These are phyloP conservation scores for Hydropotes inermis DNA, from an alignment of 2,113 vertebrate species.

Conservation along the genomic window DNA sequence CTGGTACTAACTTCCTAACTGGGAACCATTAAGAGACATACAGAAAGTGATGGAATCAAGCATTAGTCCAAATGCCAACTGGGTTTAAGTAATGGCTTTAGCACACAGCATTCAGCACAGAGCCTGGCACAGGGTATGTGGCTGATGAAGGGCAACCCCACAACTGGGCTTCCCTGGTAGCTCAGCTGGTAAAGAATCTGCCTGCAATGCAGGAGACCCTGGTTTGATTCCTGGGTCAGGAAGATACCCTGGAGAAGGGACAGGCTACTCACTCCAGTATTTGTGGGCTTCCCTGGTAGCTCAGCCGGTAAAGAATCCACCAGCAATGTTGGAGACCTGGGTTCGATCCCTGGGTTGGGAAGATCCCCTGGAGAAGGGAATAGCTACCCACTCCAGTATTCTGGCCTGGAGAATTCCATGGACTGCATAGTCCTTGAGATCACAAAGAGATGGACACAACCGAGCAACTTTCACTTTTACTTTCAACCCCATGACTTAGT, in stretches of 20 bases:
- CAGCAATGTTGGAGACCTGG: not conserved
- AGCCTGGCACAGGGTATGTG: accelerated
- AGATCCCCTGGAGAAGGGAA: not conserved
- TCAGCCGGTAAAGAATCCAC: accelerated
- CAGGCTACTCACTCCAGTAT: not conserved
- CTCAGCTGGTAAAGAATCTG: not conserved
- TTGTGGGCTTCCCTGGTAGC: not conserved
- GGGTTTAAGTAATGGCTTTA: not conserved
- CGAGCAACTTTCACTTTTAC: not conserved
- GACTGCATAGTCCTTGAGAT: not conserved
- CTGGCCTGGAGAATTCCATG: not conserved
- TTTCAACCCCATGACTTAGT: accelerated
- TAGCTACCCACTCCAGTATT: not conserved
- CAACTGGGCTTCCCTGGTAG: accelerated
- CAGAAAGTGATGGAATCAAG: not conserved
- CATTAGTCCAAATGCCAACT: no score
- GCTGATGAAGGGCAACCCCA: no score
- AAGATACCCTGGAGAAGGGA: not conserved
- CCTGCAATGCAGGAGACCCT: not conserved
- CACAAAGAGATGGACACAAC: not conserved
- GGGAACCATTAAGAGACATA: not conserved
- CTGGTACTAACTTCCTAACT: not conserved
- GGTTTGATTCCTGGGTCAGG: not conserved
- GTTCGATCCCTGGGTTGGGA: not conserved
- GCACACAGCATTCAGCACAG: no score